These are phyloP conservation scores for Sarcophaga subvicina DNA, from an alignment of 2,888 invertebrate genomes.

Conservation along the genomic window DNA sequence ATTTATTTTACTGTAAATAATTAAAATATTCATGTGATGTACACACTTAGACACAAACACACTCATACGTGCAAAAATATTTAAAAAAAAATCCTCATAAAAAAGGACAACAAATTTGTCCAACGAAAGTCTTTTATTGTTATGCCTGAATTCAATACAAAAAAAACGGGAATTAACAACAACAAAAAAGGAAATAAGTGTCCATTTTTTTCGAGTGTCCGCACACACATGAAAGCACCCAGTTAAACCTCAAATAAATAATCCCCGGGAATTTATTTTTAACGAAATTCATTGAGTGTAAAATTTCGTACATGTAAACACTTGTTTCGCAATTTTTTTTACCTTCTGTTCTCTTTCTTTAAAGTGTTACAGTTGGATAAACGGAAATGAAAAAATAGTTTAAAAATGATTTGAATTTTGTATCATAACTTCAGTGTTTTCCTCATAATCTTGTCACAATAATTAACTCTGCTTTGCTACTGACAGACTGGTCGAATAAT, in stretches of 20 bases:
- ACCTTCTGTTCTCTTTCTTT: background rate
- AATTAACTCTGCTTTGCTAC: no score
- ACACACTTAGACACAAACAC: conserved; percentile 21
- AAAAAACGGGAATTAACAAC: background rate
- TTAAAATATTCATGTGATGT: conserved; percentile 68
- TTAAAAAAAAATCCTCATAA: background rate
- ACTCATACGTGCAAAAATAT: conserved; percentile 26
- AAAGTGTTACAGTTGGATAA: background rate
- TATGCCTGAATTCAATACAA: background rate
- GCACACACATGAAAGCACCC: conserved; percentile 38
- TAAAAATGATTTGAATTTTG: no score
- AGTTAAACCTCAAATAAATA: conserved; percentile 60
- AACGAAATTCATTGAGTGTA: conserved; percentile 77
- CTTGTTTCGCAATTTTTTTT: conserved; percentile 34
- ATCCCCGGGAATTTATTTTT: conserved; percentile 69
- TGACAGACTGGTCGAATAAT: no score
- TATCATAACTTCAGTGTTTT: no score
- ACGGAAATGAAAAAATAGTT: no score
- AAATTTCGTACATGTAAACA: conserved; percentile 72
- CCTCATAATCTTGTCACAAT: no score
- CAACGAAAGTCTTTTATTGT: conserved; percentile 37
- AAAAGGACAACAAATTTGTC: conserved; percentile 56
- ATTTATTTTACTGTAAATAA: conserved; percentile 70
- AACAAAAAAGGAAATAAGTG: conserved; percentile 11
- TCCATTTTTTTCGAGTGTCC: conserved; percentile 34